These are phyloP conservation scores for Conomelus anceps DNA, from an alignment of 2,888 invertebrate species.

Conservation along the genomic window DNA sequence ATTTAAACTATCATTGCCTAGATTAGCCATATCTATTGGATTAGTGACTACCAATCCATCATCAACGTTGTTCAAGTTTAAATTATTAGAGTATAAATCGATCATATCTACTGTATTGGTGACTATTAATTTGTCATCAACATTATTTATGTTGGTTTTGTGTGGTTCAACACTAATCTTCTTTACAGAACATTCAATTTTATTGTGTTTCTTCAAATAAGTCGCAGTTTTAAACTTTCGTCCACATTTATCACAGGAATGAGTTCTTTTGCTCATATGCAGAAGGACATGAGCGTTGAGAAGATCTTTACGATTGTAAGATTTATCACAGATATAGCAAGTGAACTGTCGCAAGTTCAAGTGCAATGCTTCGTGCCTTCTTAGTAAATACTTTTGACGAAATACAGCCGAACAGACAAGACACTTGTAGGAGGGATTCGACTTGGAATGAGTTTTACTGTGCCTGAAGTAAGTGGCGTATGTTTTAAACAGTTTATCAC, in stretches of 20 bases:
- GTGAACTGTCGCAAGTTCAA: not conserved
- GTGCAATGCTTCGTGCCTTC: not conserved
- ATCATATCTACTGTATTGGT: not conserved
- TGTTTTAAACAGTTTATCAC: constrained; percentile 13
- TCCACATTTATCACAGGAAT: not conserved
- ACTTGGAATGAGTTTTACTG: not conserved
- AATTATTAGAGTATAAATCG: not conserved
- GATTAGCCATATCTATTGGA: too few species aligned
- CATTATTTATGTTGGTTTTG: not conserved
- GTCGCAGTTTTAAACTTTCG: not conserved
- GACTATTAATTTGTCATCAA: not conserved
- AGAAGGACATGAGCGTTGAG: not conserved
- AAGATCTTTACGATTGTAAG: not conserved
- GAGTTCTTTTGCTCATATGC: not conserved
- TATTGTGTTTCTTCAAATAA: constrained; percentile 7
- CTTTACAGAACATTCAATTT: too few species aligned
- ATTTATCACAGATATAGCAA: constrained; percentile 6
- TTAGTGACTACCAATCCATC: too few species aligned
- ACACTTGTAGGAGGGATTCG: not conserved
- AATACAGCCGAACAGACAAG: not conserved
- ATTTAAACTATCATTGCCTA: too few species aligned
- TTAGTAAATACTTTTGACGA: not conserved
- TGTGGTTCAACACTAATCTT: not conserved
- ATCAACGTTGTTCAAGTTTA: too few species aligned
- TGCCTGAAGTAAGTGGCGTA: not conserved